Conservation (phyloP, 2,888 invertebrate genomes). For the Pinctada fucata region DNA sequence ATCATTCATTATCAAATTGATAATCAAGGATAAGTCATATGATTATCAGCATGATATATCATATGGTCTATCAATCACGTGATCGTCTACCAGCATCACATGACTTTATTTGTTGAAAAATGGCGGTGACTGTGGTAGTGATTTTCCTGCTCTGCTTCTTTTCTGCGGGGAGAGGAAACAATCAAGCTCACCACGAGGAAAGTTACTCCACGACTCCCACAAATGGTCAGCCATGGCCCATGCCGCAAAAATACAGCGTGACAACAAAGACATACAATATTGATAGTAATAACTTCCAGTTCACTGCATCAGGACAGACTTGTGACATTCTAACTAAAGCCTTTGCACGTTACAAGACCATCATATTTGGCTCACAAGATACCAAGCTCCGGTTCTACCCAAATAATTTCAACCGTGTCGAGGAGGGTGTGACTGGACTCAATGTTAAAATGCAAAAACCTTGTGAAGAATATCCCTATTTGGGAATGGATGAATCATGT, state of each 20-base stretch:
- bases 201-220: conserved; percentile 34
- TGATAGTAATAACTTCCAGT: conserved; percentile 52
- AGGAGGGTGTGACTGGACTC: conserved; percentile 71
- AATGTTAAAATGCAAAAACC: conserved; percentile 80
- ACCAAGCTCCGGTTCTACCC: conserved; percentile 39
- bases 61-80: too few relatives aligned
- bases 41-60: too few relatives aligned
- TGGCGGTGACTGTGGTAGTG: too few relatives aligned
- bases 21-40: too few relatives aligned
- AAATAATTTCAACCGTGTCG: not conserved
- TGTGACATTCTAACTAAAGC: conserved; percentile 81
- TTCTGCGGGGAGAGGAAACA: too few relatives aligned
- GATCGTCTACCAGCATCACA: too few relatives aligned
- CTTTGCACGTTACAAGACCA: conserved; percentile 79
- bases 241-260: conserved; percentile 32
- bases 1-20: too few relatives aligned
- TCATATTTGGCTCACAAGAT: conserved; percentile 74
- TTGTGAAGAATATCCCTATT: conserved; percentile 83
- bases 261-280: conserved; percentile 35
- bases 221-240: conserved; percentile 56
- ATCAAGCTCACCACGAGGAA: not conserved
- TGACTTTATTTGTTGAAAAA: too few relatives aligned
- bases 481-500: conserved; percentile 89
- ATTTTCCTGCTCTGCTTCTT: too few relatives aligned
- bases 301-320: conserved; percentile 67